These are phyloP conservation scores for Tachystola acroxantha DNA, from an alignment of 2,888 invertebrate genomes.

Conservation along the genomic window DNA sequence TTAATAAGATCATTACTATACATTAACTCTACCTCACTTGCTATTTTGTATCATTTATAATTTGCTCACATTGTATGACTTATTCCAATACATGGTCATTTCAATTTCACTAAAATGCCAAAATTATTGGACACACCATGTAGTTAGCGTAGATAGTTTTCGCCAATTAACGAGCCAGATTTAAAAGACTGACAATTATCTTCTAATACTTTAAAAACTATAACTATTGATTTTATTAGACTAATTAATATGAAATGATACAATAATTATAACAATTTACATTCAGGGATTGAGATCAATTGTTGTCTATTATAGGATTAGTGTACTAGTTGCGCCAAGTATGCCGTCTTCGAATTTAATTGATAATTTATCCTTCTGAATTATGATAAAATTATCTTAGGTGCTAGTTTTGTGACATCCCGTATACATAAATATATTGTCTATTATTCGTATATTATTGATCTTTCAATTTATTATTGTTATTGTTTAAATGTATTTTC, in stretches of 20 bases:
- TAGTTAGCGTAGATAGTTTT: constrained; percentile 5
- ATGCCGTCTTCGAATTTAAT: constrained; percentile 10
- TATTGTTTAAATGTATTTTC: no score
- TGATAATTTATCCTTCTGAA: neutral
- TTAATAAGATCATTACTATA: no score
- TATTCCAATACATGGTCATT: no score
- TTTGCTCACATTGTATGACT: constrained; percentile 12
- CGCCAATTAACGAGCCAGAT: constrained; percentile 11
- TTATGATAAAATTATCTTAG: constrained; percentile 7
- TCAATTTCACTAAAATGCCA: constrained; percentile 12
- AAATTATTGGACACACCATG: constrained; percentile 6
- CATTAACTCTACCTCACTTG: constrained; percentile 37
- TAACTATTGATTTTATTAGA: constrained; percentile 2
- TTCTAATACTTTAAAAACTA: constrained; percentile 19
- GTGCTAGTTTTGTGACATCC: constrained; percentile 3
- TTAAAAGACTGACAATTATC: constrained; percentile 37
- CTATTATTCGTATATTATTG: no score
- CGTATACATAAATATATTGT: no score
- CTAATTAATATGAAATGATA: no score
- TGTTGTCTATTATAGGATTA: constrained; percentile 42
- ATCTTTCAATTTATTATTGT: no score
- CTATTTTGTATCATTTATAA: constrained; percentile 14
- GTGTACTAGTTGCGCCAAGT: constrained; percentile 46
- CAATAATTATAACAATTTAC: neutral
- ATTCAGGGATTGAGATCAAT: constrained; percentile 21